phyloP scores from a whole-genome alignment of 2,888 invertebrate genomes.

The Alviniconcha strummeri region DNA sequence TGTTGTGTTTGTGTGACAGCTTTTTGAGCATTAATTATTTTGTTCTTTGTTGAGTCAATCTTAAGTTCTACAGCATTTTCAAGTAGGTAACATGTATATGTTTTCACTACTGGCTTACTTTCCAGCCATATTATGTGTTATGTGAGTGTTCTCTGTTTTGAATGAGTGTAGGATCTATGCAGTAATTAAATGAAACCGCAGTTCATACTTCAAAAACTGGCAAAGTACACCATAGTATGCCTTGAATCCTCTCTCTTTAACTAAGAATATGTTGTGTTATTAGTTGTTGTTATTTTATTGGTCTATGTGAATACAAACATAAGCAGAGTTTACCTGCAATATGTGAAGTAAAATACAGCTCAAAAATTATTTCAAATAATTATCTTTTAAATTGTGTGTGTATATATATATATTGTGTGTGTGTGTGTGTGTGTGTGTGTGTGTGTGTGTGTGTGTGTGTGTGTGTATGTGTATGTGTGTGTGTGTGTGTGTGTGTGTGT shows the following conservation, averaged over 20 bases:
- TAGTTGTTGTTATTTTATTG: background rate
- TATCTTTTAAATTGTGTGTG: background rate
- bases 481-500: background rate
- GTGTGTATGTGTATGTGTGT: slow-evolving; percentile 3
- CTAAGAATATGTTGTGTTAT: background rate
- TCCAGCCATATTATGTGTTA: too few species aligned
- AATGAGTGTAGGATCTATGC: too few species aligned
- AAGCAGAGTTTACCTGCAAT: too few species aligned
- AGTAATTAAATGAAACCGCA: too few species aligned
- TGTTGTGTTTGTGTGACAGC: background rate
- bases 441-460: slow-evolving; percentile 6
- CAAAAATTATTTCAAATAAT: too few species aligned
- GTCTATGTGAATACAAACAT: background rate
- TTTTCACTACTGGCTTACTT: too few species aligned
- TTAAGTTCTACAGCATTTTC: background rate
- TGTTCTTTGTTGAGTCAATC: background rate
- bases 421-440: slow-evolving; percentile 2
- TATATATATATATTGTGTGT: background rate
- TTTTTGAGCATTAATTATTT: background rate
- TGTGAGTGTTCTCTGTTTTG: too few species aligned
- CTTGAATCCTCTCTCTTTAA: background rate
- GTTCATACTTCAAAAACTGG: too few species aligned
- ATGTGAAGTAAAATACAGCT: too few species aligned
- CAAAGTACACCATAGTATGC: background rate
- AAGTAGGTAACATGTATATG: background rate